Conservation (phyloP, 2,888 invertebrate genomes). For the Pomacea canaliculata region DNA sequence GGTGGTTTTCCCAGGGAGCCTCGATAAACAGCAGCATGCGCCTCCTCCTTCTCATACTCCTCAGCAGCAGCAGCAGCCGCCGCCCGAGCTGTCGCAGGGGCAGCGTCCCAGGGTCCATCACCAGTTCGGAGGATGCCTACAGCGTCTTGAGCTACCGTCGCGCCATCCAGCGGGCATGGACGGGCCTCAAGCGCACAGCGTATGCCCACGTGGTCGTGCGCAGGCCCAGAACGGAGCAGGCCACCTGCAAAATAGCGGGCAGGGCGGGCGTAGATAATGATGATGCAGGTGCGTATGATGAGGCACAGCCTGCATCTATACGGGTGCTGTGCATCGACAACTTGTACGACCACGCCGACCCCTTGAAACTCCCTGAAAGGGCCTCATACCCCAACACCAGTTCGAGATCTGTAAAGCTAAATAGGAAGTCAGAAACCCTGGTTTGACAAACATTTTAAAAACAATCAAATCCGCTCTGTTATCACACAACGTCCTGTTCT, state of each 20-base stretch:
- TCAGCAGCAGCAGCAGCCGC: no score
- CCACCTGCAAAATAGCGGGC: not conserved
- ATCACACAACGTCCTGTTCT: no score
- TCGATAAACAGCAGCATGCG: no score
- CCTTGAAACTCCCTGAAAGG: not conserved
- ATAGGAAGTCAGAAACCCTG: no score
- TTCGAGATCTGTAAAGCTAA: no score
- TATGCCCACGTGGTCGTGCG: slow-evolving; percentile 19
- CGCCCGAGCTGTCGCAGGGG: no score
- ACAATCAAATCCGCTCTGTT: no score
- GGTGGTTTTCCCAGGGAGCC: no score
- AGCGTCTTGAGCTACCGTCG: slow-evolving; percentile 17
- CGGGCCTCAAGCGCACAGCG: slow-evolving; percentile 6
- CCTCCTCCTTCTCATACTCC: no score
- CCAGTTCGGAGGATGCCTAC: slow-evolving; percentile 19
- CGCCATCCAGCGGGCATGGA: slow-evolving; percentile 16
- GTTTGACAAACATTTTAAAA: no score
- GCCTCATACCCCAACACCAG: not conserved
- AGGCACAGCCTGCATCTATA: not conserved
- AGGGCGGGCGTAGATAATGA: no score
- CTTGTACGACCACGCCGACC: slow-evolving; percentile 15
- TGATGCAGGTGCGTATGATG: slow-evolving; percentile 5
- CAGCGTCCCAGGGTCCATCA: not conserved
- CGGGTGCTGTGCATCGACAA: slow-evolving; percentile 17
- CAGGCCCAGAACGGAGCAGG: not conserved